Conservation (phyloP, 2,113 vertebrate genomes). For the Gavia stellata region DNA sequence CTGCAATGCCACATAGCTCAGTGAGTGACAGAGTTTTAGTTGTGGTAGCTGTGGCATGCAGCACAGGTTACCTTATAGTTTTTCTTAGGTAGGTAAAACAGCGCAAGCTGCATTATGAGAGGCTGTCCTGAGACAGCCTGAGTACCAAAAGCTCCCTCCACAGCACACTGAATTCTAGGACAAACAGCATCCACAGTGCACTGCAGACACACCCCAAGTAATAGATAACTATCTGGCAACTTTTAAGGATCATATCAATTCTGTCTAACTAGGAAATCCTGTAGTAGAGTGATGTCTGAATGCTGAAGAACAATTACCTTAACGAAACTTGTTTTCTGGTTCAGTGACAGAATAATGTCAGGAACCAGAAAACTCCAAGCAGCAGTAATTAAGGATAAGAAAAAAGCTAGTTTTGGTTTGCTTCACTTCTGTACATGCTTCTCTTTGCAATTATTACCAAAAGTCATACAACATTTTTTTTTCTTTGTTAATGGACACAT, state of each 20-base stretch:
- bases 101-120: not conserved
- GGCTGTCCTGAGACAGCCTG: not conserved
- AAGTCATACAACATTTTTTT: not conserved
- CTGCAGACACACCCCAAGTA: fast-evolving
- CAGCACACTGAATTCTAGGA: not conserved
- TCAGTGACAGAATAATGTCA: not conserved
- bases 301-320: not conserved
- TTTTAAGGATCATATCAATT: not conserved
- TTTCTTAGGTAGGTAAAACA: not conserved
- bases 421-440: not conserved
- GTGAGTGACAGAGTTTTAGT: not conserved
- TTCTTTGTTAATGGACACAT: not conserved
- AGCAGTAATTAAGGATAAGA: not conserved
- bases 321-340: not conserved
- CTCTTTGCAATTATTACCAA: not conserved
- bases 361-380: not conserved
- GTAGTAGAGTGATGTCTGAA: not conserved
- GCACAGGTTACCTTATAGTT: not conserved
- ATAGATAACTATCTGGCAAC: not conserved
- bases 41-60: not conserved
- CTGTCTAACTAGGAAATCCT: not conserved
- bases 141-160: not conserved
- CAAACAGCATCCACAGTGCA: not conserved
- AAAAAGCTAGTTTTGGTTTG: not conserved
- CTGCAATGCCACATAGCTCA: not conserved